Evolutionary conservation across 2,113 vertebrate genomes (phyloP), one percentile per base, ranked within the genome.

Genomic region (Sapayoa aenigma): DNA sequence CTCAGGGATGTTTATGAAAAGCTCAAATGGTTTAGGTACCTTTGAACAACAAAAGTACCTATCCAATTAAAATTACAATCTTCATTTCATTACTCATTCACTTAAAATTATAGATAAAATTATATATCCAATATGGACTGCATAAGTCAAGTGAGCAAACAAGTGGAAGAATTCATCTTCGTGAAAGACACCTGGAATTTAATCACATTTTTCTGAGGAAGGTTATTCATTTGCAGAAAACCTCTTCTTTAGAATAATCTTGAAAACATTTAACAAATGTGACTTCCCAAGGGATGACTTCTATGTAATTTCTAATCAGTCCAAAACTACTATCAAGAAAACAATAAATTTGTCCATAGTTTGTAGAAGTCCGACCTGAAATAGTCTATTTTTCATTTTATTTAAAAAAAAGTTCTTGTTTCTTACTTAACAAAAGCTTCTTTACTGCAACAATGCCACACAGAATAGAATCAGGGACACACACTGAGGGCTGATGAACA

Each of bases 401-500:
- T 27, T 2, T 7, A 39, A 49, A 23, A 60, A 79, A 19, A 4
- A 0, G 2, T 0, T 13, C 49, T 41, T 72, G 4, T 74, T 75
- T 84, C 52, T 53, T 62, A 52, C 6, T 55, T 62, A 68, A 25
- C 4, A 3, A 58, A 55, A 19, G 25, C 25, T 79, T 55, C 21
- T 12, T 75, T 12, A 27, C 42, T 42, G 19, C 68, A 33, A 49
- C 18, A 74, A 47, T 25, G n/a, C 47, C 5, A 1, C 41, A 47
- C 23, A 42, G 47, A 42, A 44, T 9, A 42, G 27, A 75, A 53
- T 24, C 2, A 2, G 25, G 33, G n/a, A 11, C 30, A 31, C 39
- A 30, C 0, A 1, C 17, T 55, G 55, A 20, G 19, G 44, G 25
- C n/a, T 59, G n/a, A 75, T 52, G 31, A 88, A 47, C 49, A 65